Conservation (phyloP, 2,888 invertebrate species). For the Drosophila ezoana region DNA sequence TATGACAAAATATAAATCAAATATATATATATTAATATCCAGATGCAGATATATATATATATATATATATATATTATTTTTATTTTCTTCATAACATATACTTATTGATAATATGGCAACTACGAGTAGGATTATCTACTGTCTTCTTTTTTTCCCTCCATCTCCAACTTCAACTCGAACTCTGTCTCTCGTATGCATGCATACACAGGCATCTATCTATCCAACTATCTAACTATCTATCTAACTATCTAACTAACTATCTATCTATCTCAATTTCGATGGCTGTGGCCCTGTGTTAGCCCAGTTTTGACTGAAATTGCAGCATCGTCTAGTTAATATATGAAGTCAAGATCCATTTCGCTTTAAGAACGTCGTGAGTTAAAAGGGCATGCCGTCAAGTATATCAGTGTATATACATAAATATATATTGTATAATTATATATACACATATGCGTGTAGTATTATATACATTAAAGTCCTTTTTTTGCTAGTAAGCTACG, state of each 20-base stretch:
- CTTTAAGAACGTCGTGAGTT: constrained; percentile 4
- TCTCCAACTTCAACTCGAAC: background rate
- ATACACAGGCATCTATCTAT: background rate
- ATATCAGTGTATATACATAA: constrained; percentile 47
- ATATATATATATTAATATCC: constrained; percentile 2
- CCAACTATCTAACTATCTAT: background rate
- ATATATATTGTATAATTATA: constrained; percentile 10
- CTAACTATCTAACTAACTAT: constrained; percentile 13
- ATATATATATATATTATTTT: background rate
- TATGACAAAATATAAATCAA: background rate
- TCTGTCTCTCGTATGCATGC: background rate
- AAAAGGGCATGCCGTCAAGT: constrained; percentile 48
- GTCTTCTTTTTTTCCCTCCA: constrained; percentile 5
- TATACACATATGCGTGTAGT: constrained; percentile 38
- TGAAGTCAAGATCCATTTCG: constrained; percentile 10
- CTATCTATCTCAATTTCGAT: constrained; percentile 35
- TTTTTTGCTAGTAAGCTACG: constrained; percentile 55
- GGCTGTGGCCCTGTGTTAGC: constrained; percentile 38
- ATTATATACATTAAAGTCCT: constrained; percentile 33
- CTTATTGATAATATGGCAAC: too few species aligned
- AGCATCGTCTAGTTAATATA: constrained; percentile 23
- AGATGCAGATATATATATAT: constrained; percentile 1
- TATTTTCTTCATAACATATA: too few species aligned
- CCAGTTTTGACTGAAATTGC: constrained; percentile 60
- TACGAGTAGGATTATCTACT: background rate